Conservation (phyloP, 2,888 invertebrate species). For the Meta bourneti region DNA sequence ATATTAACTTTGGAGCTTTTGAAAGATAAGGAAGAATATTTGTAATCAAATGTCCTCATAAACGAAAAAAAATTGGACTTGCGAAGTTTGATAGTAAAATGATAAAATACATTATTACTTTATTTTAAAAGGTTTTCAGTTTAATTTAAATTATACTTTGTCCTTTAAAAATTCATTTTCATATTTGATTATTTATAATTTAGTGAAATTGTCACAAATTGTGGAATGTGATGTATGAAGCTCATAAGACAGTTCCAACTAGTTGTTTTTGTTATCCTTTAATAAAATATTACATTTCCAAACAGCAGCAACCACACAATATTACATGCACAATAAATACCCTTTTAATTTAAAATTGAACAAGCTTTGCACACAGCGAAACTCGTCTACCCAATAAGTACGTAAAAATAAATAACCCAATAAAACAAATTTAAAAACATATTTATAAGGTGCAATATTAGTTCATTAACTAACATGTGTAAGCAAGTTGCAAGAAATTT, state of each 20-base stretch:
- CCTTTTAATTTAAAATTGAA: conserved; percentile 33
- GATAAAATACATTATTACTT: no score
- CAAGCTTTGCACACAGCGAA: conserved; percentile 22
- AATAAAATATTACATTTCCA: conserved; percentile 63
- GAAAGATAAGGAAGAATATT: no score
- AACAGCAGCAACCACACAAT: conserved; percentile 47
- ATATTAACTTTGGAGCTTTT: no score
- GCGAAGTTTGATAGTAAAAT: no score
- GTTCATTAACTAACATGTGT: conserved; percentile 32
- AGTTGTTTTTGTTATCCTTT: conserved; percentile 43
- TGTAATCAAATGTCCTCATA: no score
- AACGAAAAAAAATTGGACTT: no score
- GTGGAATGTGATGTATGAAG: no score
- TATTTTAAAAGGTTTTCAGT: no score
- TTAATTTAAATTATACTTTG: no score
- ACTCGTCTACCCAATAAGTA: conserved; percentile 33
- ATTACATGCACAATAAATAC: conserved; percentile 37
- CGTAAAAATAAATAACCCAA: conserved; percentile 31
- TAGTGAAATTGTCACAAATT: no score
- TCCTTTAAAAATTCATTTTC: no score
- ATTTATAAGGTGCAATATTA: conserved; percentile 11
- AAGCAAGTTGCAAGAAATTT: conserved; percentile 8
- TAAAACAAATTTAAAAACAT: conserved; percentile 19
- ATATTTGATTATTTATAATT: no score
- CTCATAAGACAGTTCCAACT: neutral